Evolutionary conservation across 2,797 vertebrate species (phyloP), one percentile per base, ranked within the genome.

Genomic region (Cynopterus sphinx): DNA sequence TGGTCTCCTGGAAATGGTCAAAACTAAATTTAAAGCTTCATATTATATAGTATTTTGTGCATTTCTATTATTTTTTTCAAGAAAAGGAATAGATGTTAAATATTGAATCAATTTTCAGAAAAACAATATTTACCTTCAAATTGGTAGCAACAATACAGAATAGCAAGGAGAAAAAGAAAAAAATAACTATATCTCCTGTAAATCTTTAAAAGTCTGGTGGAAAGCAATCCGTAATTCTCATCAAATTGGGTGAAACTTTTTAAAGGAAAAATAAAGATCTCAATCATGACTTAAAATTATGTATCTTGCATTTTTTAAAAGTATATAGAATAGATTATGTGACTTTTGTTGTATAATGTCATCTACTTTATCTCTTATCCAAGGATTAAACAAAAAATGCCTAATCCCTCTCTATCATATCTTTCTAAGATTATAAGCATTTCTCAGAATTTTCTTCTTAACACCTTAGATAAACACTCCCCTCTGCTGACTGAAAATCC

Each of bases 21-120:
- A 53, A 86, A 85, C 13, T 2, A 0, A 61, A 67, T 84, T 81
- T 83, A 90, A 85, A 79, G 9, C 28, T 43, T 88, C 12, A 28
- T 65, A 19, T 36, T 63, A 13, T 75, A 46, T 31, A 22, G 16
- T 51, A 89, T 88, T 93, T 94, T 95, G 28, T 95, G 33, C 6
- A 77, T 73, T 93, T 84, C 17, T 81, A 15, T 57, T 83, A 63
- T 82, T 73, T 75, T 82, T 63, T 83, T 67, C 12, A 68, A 91
- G n/a, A 51, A 79, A 65, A 5, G 33, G 26, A 86, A 73, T 92
- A 92, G 71, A 87, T 93, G 12, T 74, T 91, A 93, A 83, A 92
- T 41, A 81, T 21, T 88, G 84, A 84, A 67, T 51, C 41, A 61
- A 2, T 90, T 97, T 96, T 96, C 53, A 90, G 68, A 28, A 93